Evolutionary conservation across 2,113 vertebrate species (phyloP).

Genomic region (Hyaena hyaena): DNA sequence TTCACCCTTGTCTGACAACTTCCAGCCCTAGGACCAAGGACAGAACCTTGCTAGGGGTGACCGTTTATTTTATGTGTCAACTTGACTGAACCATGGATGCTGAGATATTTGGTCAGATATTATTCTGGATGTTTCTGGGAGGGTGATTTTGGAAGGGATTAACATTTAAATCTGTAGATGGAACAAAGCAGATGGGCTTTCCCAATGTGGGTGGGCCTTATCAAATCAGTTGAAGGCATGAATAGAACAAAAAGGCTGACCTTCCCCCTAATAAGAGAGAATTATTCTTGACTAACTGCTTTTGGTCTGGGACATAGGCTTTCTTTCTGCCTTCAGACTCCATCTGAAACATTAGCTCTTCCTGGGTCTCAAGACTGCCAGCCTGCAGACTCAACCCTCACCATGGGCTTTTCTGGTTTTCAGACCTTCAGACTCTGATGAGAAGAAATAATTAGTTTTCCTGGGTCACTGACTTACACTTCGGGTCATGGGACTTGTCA

Average conservation of each 20-base stretch:
- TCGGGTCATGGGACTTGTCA: background rate
- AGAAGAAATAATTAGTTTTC: background rate
- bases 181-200: background rate
- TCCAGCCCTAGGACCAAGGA: background rate
- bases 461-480: background rate
- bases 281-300: background rate
- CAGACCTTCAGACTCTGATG: background rate
- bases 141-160: background rate
- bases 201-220: background rate
- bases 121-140: background rate
- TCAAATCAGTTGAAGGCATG: background rate
- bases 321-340: background rate
- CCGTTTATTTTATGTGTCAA: background rate
- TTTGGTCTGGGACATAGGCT: background rate
- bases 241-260: background rate
- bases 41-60: background rate
- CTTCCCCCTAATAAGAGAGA: background rate
- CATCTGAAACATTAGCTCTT: background rate
- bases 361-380: background rate
- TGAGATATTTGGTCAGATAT: background rate
- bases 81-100: background rate
- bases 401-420: background rate
- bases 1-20: background rate
- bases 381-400: background rate
- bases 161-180: background rate